Evolutionary conservation across 2,797 vertebrate species (phyloP).

Genomic region (Eutrigla gurnardus): DNA sequence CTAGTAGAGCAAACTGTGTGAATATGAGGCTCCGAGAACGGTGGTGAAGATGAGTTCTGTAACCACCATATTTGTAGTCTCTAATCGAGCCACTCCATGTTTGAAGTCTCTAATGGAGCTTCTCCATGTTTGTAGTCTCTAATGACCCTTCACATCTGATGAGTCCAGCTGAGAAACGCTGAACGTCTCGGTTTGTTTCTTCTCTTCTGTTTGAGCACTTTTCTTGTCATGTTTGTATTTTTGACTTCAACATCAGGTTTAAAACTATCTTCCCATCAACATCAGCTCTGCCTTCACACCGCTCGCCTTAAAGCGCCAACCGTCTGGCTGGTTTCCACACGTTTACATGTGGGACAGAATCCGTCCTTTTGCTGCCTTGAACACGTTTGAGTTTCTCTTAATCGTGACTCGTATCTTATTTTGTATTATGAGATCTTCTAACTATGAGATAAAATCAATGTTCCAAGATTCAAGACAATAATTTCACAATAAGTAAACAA

Average conservation of each 20-base stretch:
- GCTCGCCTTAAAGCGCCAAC: constrained; percentile 10
- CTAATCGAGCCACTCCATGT: not conserved
- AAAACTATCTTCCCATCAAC: not conserved
- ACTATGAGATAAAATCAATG: too few species aligned
- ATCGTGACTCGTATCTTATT: too few species aligned
- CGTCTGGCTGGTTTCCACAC: too few species aligned
- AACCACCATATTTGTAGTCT: not conserved
- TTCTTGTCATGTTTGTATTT: constrained; percentile 38
- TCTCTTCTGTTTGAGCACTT: constrained; percentile 58
- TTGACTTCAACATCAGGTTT: constrained; percentile 22
- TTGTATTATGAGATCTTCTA: too few species aligned
- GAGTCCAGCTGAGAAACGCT: constrained; percentile 1
- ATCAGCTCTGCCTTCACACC: constrained; percentile 3
- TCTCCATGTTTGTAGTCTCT: not conserved
- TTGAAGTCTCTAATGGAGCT: not conserved
- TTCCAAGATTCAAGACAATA: too few species aligned
- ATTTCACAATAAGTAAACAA: not conserved
- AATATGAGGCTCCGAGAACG: not conserved
- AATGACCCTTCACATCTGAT: not conserved
- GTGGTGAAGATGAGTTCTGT: constrained; percentile 9
- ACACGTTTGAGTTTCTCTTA: too few species aligned
- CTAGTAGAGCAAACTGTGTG: constrained; percentile 12
- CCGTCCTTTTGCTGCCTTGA: too few species aligned
- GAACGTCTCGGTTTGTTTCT: not conserved
- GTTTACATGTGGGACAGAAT: too few species aligned